Evolutionary conservation across 2,888 invertebrate species (phyloP).

Genomic region (Trichogramma evanescens): DNA sequence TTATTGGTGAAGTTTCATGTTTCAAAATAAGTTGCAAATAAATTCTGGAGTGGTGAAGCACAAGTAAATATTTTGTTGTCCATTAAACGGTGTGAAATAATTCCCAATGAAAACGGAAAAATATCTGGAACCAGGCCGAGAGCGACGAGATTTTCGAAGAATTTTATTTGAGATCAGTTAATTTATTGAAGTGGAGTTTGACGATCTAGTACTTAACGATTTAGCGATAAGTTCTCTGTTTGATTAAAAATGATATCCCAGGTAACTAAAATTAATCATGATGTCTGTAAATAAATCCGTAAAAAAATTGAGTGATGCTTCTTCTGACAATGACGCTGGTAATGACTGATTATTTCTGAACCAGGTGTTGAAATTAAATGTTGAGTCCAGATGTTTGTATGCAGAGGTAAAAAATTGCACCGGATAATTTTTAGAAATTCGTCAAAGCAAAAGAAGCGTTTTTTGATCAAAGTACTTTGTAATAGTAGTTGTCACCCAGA

Average conservation of each 20-base stretch:
- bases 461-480: slow-evolving; percentile 6
- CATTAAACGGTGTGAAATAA: neutral
- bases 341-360: neutral
- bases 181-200: neutral
- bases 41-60: neutral
- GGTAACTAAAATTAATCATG: slow-evolving; percentile 3
- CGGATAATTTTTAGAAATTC: neutral
- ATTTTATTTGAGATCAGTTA: neutral
- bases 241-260: slow-evolving; percentile 2
- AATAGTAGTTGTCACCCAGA: slow-evolving; percentile 7
- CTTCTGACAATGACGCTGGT: slow-evolving; percentile 3
- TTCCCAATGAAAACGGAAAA: neutral
- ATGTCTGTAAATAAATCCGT: slow-evolving; percentile 18
- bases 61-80: neutral
- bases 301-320: slow-evolving; percentile 12
- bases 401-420: neutral
- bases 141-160: slow-evolving; percentile 18
- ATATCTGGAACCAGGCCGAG: slow-evolving; percentile 12
- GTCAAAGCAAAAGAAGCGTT: slow-evolving; percentile 11
- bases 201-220: slow-evolving; percentile 7
- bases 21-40: neutral
- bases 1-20: neutral
- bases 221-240: neutral
- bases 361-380: neutral
- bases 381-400: neutral